Conservation (phyloP, 1,140 invertebrate species). For the Drosophila ficusphila region DNA sequence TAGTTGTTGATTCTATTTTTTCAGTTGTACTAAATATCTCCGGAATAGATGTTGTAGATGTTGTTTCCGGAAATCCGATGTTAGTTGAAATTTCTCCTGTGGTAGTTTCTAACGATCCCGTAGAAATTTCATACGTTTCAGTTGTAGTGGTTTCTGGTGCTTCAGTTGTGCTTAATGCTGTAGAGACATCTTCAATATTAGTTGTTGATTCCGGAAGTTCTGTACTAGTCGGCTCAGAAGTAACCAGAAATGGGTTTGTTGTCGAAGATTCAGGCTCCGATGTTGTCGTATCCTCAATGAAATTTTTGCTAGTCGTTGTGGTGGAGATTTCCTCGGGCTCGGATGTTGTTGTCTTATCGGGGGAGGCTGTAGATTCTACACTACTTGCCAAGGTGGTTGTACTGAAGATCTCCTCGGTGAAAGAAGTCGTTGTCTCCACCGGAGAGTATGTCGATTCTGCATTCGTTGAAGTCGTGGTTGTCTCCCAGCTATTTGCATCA, state of each 20-base stretch:
- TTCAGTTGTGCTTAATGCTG: no score
- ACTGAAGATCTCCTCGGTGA: background rate
- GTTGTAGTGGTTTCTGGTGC: no score
- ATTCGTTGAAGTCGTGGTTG: background rate
- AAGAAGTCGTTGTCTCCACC: background rate
- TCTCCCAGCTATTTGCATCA: constrained; percentile 1
- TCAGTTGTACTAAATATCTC: no score
- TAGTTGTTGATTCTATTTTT: constrained; percentile 1
- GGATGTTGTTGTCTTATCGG: no score
- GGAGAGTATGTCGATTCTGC: background rate
- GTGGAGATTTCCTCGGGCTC: no score
- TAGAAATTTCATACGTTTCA: no score
- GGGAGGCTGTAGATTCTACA: no score
- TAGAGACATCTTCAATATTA: no score
- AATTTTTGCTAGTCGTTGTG: no score
- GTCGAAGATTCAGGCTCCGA: background rate
- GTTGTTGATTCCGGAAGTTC: background rate
- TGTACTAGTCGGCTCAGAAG: background rate
- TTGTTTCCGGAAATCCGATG: background rate
- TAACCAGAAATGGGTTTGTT: background rate
- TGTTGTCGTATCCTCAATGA: background rate
- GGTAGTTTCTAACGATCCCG: background rate
- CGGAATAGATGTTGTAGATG: no score
- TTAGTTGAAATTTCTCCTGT: no score
- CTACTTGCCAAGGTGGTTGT: constrained; percentile 7